Conservation (phyloP, 2,888 invertebrate genomes). For the Euplagia quadripunctaria region DNA sequence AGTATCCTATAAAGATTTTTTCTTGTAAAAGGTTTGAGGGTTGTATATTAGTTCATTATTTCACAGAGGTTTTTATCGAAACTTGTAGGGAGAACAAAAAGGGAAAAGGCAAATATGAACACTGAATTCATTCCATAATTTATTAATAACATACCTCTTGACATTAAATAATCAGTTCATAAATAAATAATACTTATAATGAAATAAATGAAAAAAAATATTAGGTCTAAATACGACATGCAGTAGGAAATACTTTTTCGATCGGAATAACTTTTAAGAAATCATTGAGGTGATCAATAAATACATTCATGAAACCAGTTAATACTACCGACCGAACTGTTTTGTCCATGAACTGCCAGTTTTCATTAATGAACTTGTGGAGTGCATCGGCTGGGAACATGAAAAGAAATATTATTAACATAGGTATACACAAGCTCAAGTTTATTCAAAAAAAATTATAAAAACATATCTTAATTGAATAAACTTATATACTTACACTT, state of each 20-base stretch:
- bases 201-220: background rate
- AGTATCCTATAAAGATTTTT: no score
- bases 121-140: background rate
- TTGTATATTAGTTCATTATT: no score
- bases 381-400: background rate
- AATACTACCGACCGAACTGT: background rate
- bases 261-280: conserved; percentile 5
- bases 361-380: conserved; percentile 9
- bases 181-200: background rate
- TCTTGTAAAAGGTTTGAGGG: no score
- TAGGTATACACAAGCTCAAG: background rate
- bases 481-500: conserved; percentile 1
- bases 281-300: conserved; percentile 6
- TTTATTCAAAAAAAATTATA: no score
- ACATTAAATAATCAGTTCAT: background rate
- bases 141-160: background rate
- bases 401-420: background rate
- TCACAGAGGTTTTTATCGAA: no score
- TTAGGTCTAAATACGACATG: background rate
- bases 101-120: no score
- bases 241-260: background rate
- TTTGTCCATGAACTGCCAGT: background rate
- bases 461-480: background rate
- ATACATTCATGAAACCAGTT: background rate
- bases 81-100: no score